phyloP scores from a whole-genome alignment of 2,797 vertebrate genomes.

The Peromyscus melanophrys region DNA sequence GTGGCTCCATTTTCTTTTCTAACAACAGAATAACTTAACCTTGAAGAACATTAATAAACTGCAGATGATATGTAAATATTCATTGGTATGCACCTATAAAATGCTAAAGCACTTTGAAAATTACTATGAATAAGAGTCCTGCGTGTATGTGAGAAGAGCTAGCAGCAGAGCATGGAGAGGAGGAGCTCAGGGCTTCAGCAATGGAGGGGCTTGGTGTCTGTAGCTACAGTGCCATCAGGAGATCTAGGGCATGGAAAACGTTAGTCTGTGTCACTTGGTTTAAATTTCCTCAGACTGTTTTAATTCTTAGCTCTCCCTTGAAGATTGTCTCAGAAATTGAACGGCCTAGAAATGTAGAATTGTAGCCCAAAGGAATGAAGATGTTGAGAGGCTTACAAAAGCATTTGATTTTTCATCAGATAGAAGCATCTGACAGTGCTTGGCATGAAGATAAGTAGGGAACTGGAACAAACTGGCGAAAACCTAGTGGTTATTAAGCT shows the following conservation, averaged over 20 bases:
- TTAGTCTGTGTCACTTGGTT: background rate
- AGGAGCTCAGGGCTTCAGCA: background rate
- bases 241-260: background rate
- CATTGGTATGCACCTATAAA: background rate
- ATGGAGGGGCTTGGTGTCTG: background rate
- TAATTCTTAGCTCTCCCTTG: conserved; percentile 1
- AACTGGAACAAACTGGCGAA: background rate
- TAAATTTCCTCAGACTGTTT: background rate
- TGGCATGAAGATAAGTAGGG: background rate
- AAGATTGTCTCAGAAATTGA: background rate
- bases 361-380: background rate
- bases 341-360: background rate
- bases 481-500: background rate
- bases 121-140: background rate
- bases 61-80: background rate
- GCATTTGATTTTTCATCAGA: background rate
- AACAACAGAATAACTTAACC: background rate
- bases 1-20: conserved; percentile 6
- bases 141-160: background rate
- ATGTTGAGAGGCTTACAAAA: background rate
- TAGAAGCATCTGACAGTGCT: background rate
- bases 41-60: background rate
- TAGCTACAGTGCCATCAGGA: background rate
- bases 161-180: background rate
- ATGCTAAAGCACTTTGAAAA: background rate